Evolutionary conservation across 2,797 vertebrate species (phyloP), one percentile per base, ranked within the genome.

Genomic region (Gymnoscopelus microlampas): DNA sequence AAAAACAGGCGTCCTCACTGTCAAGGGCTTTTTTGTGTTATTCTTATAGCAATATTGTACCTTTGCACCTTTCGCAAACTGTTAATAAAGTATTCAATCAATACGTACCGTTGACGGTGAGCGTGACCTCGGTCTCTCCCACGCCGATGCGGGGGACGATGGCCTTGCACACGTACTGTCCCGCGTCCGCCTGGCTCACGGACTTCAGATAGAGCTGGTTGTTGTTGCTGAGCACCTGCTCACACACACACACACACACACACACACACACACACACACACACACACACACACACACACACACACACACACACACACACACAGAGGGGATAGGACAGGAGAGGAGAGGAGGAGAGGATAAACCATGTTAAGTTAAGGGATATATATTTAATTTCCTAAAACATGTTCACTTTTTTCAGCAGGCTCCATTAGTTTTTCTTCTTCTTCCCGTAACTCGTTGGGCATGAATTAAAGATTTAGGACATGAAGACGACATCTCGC

Each of bases 101-200:
- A 19, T 19, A 19, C 19, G 26, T 29, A 99, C 97, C 97, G 0
- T 98, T 99, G 78, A 99, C 97, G 0, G 93, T 96, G 50, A 99
- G 95, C 0, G 94, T 93, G 48, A 98, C 97, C 80, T 98, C 96
- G 0, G 95, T 94, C 86, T 99, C 97, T 0, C 96, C 96, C 35
- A 98, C 97, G 0, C 97, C 97, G 0, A 99, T 98, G 6, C 97
- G 87, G 0, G 97, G 97, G 0, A 98, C 97, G 10, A 98, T 99
- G 92, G 97, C 97, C 74, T 98, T 96, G 91, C 97, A 99, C 74
- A 97, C 90, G 4, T 98, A 99, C 74, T 95, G 96, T 35, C 97
- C 97, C 0, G 96, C 96, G 0, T 99, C 97, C 0, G 91, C 90
- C 78, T 98, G 97, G 0, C 94, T 96, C 63, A 98, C 97, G 0